These are phyloP conservation scores for Drosophila littoralis DNA, from an alignment of 1,140 invertebrate genomes.

Conservation along the genomic window DNA sequence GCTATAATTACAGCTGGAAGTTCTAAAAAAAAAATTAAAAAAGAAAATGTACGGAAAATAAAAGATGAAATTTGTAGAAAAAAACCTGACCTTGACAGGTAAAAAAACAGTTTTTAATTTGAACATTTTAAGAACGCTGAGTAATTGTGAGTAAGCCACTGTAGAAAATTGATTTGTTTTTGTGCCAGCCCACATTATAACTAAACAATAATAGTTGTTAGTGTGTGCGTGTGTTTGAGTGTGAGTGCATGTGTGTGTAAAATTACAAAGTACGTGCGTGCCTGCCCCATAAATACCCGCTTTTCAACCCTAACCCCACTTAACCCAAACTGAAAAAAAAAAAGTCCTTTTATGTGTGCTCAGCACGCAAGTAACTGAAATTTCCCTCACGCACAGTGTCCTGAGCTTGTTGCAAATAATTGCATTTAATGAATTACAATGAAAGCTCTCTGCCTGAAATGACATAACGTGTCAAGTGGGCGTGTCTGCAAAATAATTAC, in stretches of 20 bases:
- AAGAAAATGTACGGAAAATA: too few relatives aligned
- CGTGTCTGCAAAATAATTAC: slow-evolving; percentile 37
- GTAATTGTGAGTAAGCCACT: not conserved
- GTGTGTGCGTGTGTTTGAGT: not conserved
- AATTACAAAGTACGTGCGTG: not conserved
- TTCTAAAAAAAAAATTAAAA: too few relatives aligned
- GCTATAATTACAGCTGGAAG: not conserved
- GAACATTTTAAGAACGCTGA: not conserved
- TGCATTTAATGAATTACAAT: not conserved
- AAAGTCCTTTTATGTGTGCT: slow-evolving; percentile 49
- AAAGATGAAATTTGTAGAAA: not conserved
- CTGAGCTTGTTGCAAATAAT: slow-evolving; percentile 11
- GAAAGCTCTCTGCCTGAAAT: not conserved
- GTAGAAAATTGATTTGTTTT: slow-evolving; percentile 23
- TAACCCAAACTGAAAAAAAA: slow-evolving; percentile 30
- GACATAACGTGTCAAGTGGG: slow-evolving; percentile 29
- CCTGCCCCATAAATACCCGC: not conserved
- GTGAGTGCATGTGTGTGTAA: not conserved
- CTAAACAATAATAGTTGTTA: slow-evolving; percentile 14
- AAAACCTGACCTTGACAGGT: not conserved
- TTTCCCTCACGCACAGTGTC: not conserved
- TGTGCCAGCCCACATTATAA: slow-evolving; percentile 9
- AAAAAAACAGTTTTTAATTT: not conserved
- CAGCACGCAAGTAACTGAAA: slow-evolving; percentile 44
- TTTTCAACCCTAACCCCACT: not conserved